Percentiles rank a stretch among this genome's conserved stretches.
Conservation (phyloP, 2,888 invertebrate genomes). For the Trachelus iudaicus region DNA sequence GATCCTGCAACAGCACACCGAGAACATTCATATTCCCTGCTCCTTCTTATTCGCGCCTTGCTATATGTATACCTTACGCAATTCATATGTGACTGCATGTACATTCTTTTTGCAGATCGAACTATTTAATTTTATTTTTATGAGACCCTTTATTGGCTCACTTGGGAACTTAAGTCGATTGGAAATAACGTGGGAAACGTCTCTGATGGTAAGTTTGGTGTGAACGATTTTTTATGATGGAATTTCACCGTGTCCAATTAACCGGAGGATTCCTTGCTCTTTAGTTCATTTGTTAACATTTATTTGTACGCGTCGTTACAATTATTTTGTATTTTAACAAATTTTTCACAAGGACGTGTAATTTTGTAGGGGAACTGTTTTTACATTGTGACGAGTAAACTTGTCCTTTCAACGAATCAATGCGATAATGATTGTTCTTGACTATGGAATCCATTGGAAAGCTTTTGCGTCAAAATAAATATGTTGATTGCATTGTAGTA, state of each 20-base stretch:
- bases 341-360: background rate
- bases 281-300: background rate
- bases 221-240: background rate
- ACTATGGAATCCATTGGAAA: background rate
- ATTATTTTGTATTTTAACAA: no score
- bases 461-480: background rate
- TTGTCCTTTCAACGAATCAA: background rate
- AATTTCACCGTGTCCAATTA: background rate
- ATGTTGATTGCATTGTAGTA: background rate
- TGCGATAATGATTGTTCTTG: background rate
- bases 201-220: background rate
- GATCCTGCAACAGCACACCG: constrained; percentile 16
- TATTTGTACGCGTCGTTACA: background rate
- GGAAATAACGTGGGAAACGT: background rate
- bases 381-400: background rate
- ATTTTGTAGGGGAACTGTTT: background rate
- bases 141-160: background rate
- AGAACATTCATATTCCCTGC: constrained; percentile 41
- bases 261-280: background rate
- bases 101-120: background rate
- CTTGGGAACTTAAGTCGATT: background rate
- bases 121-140: background rate
- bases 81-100: background rate
- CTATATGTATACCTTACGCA: background rate
- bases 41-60: background rate